Percentiles rank a stretch among this genome's conserved stretches.
These are phyloP conservation scores for Dryoscopus gambensis DNA, from an alignment of 2,113 vertebrate genomes.

Conservation along the genomic window DNA sequence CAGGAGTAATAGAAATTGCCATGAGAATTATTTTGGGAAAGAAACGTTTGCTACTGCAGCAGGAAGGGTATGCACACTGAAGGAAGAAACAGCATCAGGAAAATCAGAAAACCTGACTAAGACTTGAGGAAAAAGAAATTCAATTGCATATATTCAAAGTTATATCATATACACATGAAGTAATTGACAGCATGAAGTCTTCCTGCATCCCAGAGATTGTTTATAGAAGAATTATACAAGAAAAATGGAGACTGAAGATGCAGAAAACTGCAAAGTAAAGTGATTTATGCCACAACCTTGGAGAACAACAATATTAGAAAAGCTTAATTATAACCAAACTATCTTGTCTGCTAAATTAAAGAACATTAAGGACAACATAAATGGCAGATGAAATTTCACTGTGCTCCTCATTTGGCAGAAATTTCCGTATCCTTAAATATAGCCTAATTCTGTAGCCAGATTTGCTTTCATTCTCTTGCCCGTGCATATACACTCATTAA, in stretches of 20 bases:
- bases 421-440: background rate
- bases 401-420: conserved; percentile 11
- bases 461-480: background rate
- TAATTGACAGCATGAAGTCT: background rate
- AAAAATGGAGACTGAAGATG: background rate
- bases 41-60: background rate
- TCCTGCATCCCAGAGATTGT: background rate
- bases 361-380: conserved; percentile 26
- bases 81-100: background rate
- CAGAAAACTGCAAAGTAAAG: background rate
- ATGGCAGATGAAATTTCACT: conserved; percentile 23
- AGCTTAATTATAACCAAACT: conserved; percentile 43
- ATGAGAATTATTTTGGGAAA: background rate
- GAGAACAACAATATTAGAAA: conserved; percentile 25
- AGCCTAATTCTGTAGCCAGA: background rate
- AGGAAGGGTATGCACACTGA: background rate
- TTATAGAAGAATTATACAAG: conserved; percentile 36
- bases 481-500: background rate
- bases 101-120: background rate
- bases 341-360: conserved; percentile 44
- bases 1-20: background rate
- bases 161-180: background rate
- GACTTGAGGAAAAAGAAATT: background rate
- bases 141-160: background rate
- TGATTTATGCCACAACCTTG: conserved; percentile 1